A percentile compares a stretch with the other conserved stretches of the same genome.
Conservation (phyloP, 2,797 vertebrate genomes). For the Pantherophis alleghaniensis region DNA sequence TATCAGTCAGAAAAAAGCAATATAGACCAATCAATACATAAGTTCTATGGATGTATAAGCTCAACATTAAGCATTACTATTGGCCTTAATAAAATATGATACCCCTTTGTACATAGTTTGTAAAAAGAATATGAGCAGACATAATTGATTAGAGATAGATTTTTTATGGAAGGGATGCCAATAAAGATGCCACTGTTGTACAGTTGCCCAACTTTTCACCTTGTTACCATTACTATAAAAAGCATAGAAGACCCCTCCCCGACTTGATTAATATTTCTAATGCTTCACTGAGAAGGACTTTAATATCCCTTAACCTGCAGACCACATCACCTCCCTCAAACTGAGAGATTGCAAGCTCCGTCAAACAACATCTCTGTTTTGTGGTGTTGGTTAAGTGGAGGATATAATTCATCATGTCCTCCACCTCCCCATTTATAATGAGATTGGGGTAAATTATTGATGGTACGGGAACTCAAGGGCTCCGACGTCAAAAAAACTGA, state of each 20-base stretch:
- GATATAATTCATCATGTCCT: background rate
- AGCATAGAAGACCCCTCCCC: background rate
- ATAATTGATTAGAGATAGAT: background rate
- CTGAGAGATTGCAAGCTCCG: background rate
- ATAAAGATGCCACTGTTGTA: background rate
- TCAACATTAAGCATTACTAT: slow-evolving; percentile 39
- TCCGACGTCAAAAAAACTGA: background rate
- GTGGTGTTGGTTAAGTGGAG: background rate
- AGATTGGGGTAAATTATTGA: background rate
- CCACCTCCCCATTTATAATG: background rate
- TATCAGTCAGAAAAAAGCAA: slow-evolving; percentile 40
- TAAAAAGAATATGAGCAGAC: background rate
- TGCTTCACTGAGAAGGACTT: background rate
- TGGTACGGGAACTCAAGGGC: background rate
- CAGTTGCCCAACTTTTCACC: background rate
- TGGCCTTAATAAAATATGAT: slow-evolving; percentile 33
- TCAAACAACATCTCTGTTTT: background rate
- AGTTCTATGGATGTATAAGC: slow-evolving; percentile 25
- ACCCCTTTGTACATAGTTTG: slow-evolving; percentile 5
- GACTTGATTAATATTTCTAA: background rate
- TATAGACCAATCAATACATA: slow-evolving; percentile 33
- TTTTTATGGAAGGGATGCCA: background rate
- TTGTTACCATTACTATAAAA: background rate
- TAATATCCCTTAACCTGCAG: background rate
- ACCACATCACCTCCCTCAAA: background rate